Evolutionary conservation across 1,140 invertebrate genomes (phyloP).

Genomic region (Drosophila seguyi): DNA sequence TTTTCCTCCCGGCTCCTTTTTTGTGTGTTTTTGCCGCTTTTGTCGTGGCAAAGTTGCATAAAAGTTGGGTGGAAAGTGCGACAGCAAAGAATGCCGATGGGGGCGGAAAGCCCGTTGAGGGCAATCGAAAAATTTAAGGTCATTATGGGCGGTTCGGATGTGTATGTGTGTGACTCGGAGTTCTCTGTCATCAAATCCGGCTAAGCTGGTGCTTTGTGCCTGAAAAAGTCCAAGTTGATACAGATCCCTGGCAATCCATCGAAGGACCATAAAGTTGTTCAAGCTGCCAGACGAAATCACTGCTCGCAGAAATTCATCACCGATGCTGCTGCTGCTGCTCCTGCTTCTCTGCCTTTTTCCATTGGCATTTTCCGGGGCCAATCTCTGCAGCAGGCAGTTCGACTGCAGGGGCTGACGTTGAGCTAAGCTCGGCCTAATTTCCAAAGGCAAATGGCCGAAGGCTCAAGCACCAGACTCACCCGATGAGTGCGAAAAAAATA

Average conservation of each 20-base stretch:
- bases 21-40: conserved; percentile 24
- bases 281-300: conserved; percentile 30
- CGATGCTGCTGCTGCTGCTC: conserved; percentile 2
- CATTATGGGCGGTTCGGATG: conserved; percentile 23
- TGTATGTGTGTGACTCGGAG: neutral
- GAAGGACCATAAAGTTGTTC: conserved; percentile 39
- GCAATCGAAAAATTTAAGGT: conserved; percentile 52
- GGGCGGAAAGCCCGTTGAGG: conserved; percentile 35
- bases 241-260: conserved; percentile 39
- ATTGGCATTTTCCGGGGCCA: conserved; percentile 16
- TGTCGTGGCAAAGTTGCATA: conserved; percentile 37
- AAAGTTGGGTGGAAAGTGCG: conserved; percentile 21
- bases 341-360: neutral
- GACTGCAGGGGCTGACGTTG: conserved; percentile 43
- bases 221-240: conserved; percentile 13
- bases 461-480: conserved; percentile 18
- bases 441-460: conserved; percentile 60
- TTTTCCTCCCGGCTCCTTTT: conserved; percentile 14
- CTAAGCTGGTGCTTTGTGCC: conserved; percentile 31
- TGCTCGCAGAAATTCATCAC: conserved; percentile 47
- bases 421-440: conserved; percentile 68
- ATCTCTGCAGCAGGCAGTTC: conserved; percentile 38
- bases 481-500: conserved; percentile 36
- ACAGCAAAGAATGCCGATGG: neutral
- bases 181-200: conserved; percentile 24